Evolutionary conservation across 2,797 vertebrate species (phyloP).

Genomic region (Squalus acanthias): DNA sequence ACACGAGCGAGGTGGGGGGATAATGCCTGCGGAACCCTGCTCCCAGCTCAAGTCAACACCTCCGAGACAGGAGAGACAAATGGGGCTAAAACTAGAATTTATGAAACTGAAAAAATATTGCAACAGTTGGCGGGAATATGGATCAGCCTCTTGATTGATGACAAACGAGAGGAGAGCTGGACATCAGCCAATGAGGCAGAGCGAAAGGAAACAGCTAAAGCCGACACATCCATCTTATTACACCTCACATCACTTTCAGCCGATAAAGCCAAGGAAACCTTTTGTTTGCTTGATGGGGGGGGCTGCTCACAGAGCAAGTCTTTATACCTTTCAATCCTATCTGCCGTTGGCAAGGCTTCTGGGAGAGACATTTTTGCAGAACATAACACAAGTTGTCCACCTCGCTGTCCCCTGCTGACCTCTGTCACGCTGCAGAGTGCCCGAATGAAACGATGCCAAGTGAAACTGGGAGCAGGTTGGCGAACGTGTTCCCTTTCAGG

Average conservation of each 20-base stretch:
- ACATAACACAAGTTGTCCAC: background rate
- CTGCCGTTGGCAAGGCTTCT: background rate
- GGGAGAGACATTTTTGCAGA: background rate
- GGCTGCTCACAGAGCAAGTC: background rate
- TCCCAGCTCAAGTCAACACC: background rate
- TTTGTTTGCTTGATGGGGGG: background rate
- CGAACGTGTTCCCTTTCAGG: background rate
- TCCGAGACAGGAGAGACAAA: background rate
- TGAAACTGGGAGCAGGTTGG: background rate
- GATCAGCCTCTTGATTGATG: background rate
- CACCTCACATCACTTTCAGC: background rate
- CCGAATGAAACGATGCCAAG: background rate
- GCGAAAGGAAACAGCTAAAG: background rate
- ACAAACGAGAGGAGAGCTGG: background rate
- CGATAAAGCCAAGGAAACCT: background rate
- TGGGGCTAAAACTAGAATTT: background rate
- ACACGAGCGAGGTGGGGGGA: background rate
- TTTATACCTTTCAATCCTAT: background rate
- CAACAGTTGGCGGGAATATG: too few species aligned
- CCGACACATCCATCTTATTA: background rate
- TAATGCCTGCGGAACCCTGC: too few species aligned
- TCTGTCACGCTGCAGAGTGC: background rate
- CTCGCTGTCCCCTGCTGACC: background rate
- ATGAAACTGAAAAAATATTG: background rate
- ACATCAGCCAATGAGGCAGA: background rate